Percentiles rank a stretch among this genome's conserved stretches.
Conservation (phyloP, 2,888 invertebrate species). For the Odontomyia ornata region DNA sequence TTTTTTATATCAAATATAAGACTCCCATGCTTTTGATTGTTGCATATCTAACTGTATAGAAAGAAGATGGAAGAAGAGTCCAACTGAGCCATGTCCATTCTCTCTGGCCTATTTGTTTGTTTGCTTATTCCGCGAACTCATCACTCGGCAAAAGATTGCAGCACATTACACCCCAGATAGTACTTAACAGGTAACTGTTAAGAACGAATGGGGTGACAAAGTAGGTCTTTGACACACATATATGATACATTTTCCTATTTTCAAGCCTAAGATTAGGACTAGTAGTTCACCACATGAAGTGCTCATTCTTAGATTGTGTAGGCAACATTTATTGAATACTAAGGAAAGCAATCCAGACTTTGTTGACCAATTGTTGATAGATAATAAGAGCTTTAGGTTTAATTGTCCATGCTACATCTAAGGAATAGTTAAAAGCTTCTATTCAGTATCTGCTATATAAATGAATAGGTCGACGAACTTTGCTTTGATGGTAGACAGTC, state of each 20-base stretch:
- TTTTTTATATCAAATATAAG: too few relatives aligned
- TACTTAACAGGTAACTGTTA: neutral
- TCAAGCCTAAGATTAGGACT: conserved; percentile 14
- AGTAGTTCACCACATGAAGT: neutral
- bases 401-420: too few relatives aligned
- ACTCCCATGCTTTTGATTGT: too few relatives aligned
- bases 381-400: too few relatives aligned
- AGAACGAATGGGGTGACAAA: neutral
- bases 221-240: neutral
- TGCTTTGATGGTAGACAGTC: too few relatives aligned
- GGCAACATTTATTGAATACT: too few relatives aligned
- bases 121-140: conserved; percentile 2
- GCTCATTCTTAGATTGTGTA: too few relatives aligned
- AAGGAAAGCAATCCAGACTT: too few relatives aligned
- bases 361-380: too few relatives aligned
- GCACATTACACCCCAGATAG: neutral
- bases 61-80: neutral
- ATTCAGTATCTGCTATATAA: too few relatives aligned
- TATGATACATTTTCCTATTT: conserved; percentile 7
- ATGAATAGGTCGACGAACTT: too few relatives aligned
- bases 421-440: too few relatives aligned
- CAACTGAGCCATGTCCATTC: neutral
- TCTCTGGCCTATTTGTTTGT: conserved; percentile 9
- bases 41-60: neutral
- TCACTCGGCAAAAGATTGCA: conserved; percentile 23